phyloP scores from a whole-genome alignment of 2,113 vertebrate genomes.

The Albula glossodonta region DNA sequence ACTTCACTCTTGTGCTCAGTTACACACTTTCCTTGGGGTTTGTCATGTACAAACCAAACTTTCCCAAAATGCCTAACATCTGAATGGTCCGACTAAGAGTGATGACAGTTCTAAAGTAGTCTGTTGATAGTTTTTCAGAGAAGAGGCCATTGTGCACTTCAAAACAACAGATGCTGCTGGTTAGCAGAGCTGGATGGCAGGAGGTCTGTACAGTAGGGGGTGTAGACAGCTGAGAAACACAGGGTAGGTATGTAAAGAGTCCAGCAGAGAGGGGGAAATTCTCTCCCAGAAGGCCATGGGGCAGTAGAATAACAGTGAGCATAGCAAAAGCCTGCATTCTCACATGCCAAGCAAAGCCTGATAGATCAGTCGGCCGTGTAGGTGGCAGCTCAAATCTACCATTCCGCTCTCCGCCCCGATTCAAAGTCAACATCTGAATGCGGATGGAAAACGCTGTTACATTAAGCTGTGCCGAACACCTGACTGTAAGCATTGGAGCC shows the following conservation, averaged over 20 bases:
- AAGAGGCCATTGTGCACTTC: not conserved
- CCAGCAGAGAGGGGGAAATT: not conserved
- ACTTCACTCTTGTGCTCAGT: not conserved
- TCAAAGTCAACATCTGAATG: not conserved
- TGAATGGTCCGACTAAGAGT: too few relatives aligned
- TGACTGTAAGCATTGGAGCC: not conserved
- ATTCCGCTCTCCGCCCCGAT: not conserved
- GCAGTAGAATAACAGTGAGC: not conserved
- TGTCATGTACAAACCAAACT: not conserved
- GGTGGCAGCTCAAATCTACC: not conserved
- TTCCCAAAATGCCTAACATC: not conserved
- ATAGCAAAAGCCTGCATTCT: not conserved
- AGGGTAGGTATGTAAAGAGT: not conserved
- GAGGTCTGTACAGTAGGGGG: not conserved
- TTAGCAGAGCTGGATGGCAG: too few relatives aligned
- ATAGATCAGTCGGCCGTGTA: not conserved
- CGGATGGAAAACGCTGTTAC: not conserved
- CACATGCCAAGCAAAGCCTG: not conserved
- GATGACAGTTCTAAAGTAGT: too few relatives aligned
- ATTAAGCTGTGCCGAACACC: not conserved
- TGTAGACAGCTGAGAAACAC: constrained; percentile 1
- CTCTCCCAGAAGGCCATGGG: not conserved
- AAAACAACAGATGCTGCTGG: not conserved
- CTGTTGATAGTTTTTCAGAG: not conserved
- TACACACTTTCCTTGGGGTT: not conserved